Evolutionary conservation across 2,888 invertebrate genomes (phyloP).

Genomic region (Lochmaea crataegi): DNA sequence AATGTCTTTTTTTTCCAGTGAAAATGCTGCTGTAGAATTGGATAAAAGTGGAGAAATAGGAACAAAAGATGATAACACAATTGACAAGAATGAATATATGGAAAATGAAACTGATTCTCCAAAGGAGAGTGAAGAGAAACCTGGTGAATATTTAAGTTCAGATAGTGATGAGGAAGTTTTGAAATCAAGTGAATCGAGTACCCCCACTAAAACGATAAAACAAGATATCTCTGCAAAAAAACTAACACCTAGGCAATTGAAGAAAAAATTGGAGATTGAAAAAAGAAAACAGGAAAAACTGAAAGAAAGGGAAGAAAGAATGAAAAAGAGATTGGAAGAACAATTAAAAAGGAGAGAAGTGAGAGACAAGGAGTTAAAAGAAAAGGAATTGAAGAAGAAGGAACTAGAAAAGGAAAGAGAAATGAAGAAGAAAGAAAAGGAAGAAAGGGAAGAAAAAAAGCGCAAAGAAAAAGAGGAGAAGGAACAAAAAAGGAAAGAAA

Average conservation of each 20-base stretch:
- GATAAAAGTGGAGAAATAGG: neutral
- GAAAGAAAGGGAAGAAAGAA: conserved; percentile 62
- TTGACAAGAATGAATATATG: conserved; percentile 1
- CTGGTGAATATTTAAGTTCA: conserved; percentile 6
- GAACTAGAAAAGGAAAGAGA: conserved; percentile 58
- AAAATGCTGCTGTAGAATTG: neutral
- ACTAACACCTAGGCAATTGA: conserved; percentile 64
- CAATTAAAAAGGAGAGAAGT: conserved; percentile 1
- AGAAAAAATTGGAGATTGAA: conserved; percentile 64
- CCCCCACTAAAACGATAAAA: conserved; percentile 20
- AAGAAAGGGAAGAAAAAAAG: conserved; percentile 55
- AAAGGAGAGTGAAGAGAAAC: conserved; percentile 51
- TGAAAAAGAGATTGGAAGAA: conserved; percentile 63
- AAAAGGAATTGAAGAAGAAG: conserved; percentile 55
- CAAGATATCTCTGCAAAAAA: conserved; percentile 54
- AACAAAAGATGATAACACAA: neutral
- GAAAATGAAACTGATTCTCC: conserved; percentile 11
- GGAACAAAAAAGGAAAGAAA: conserved; percentile 64
- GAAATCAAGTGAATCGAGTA: conserved; percentile 7
- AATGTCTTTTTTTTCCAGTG: neutral
- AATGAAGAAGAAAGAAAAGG: conserved; percentile 63
- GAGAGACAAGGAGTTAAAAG: conserved; percentile 62
- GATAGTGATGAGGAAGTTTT: conserved; percentile 31
- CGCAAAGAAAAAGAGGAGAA: conserved; percentile 66
- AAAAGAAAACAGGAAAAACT: conserved; percentile 60